Conservation (phyloP, 2,888 invertebrate genomes). For the Papilio gigon region DNA sequence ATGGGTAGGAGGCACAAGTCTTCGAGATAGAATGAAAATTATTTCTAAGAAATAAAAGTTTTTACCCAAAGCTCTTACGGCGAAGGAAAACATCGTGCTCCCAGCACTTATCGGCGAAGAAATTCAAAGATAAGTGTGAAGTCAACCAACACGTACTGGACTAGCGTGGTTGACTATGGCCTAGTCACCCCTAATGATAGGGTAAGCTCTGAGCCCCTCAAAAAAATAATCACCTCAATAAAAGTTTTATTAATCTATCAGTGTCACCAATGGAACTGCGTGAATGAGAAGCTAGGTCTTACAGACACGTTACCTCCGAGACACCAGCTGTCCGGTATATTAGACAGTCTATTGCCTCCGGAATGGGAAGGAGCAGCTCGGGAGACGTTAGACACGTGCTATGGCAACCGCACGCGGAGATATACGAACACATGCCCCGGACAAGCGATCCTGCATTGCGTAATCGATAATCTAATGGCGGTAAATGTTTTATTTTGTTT, state of each 20-base stretch:
- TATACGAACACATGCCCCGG: conserved; percentile 70
- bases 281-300: conserved; percentile 61
- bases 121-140: too few species aligned
- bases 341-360: conserved; percentile 55
- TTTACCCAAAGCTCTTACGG: too few species aligned
- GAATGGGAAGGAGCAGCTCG: conserved; percentile 59
- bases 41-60: too few species aligned
- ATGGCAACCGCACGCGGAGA: conserved; percentile 53
- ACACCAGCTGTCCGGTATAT: conserved; percentile 48
- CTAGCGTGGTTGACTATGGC: too few species aligned
- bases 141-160: too few species aligned
- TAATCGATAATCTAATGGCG: conserved; percentile 67
- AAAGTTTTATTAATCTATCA: conserved; percentile 46
- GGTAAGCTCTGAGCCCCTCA: too few species aligned
- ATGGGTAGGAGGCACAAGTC: too few species aligned
- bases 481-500: conserved; percentile 51
- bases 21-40: too few species aligned
- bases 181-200: too few species aligned
- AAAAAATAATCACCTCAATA: neutral
- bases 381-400: conserved; percentile 58
- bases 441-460: conserved; percentile 68
- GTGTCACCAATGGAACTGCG: conserved; percentile 71
- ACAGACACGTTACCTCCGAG: conserved; percentile 55
- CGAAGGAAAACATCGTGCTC: too few species aligned
- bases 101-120: too few species aligned